Conservation (phyloP, 1,140 invertebrate species). For the Dendrolimus kikuchii region DNA sequence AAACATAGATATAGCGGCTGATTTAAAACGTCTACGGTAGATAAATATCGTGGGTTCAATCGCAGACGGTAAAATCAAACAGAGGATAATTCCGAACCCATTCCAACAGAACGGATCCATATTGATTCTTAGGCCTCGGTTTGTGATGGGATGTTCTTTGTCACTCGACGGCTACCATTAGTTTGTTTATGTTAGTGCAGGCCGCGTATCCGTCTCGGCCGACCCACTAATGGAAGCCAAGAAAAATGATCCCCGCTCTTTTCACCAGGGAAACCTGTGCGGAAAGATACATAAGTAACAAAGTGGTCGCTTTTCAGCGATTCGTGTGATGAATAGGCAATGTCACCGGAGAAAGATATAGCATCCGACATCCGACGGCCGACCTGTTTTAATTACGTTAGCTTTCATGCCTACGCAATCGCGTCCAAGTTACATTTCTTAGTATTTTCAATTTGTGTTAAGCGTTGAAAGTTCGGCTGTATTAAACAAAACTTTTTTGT, state of each 20-base stretch:
- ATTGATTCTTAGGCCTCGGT: conserved; percentile 27
- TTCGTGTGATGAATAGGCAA: conserved; percentile 30
- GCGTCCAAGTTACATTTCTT: conserved; percentile 6
- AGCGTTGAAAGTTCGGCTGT: conserved; percentile 6
- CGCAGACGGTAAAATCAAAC: conserved; percentile 15
- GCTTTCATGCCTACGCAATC: conserved; percentile 18
- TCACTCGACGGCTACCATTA: conserved; percentile 33
- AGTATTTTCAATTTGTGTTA: conserved; percentile 8
- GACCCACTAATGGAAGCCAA: conserved; percentile 38
- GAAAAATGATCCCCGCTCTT: conserved; percentile 45
- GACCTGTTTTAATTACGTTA: conserved; percentile 19
- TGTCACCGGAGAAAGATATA: conserved; percentile 23
- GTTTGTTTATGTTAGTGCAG: conserved; percentile 40
- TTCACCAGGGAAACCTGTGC: conserved; percentile 15
- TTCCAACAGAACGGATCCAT: conserved; percentile 15
- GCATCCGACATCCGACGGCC: conserved; percentile 10
- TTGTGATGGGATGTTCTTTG: conserved; percentile 36
- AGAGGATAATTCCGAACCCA: conserved; percentile 11
- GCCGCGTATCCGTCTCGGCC: conserved; percentile 36
- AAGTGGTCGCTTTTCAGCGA: conserved; percentile 25
- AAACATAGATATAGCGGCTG: no score
- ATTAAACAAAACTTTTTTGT: conserved; percentile 5
- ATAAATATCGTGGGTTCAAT: not conserved
- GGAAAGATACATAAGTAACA: conserved; percentile 23
- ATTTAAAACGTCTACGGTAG: no score